These are phyloP conservation scores for Helicolenus hilgendorfi DNA, from an alignment of 2,797 vertebrate species.

Conservation along the genomic window DNA sequence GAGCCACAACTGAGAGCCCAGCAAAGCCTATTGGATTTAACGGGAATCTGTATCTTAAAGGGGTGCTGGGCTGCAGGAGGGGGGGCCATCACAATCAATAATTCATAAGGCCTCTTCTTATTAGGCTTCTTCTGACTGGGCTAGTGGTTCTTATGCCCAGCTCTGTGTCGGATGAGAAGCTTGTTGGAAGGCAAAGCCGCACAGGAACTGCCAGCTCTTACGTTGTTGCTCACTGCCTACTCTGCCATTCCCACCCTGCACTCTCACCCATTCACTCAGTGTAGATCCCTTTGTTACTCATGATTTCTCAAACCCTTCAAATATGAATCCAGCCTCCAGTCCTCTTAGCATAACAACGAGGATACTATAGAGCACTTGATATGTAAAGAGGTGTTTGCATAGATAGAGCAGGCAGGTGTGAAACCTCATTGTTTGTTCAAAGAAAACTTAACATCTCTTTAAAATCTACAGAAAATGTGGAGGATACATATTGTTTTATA, in stretches of 20 bases:
- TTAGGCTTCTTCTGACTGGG: conserved; percentile 87
- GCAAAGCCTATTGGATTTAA: conserved; percentile 88
- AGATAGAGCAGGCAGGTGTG: conserved; percentile 31
- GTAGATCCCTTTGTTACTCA: conserved; percentile 73
- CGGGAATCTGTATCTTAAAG: conserved; percentile 88
- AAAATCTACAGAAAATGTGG: conserved; percentile 4
- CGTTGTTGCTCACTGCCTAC: conserved; percentile 40
- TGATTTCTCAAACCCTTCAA: conserved; percentile 75
- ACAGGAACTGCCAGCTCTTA: conserved; percentile 66
- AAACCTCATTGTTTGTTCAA: conserved; percentile 7
- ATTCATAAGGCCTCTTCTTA: conserved; percentile 90
- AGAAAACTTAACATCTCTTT: not conserved
- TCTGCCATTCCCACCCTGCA: conserved; percentile 47
- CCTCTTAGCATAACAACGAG: conserved; percentile 78
- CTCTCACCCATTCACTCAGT: conserved; percentile 43
- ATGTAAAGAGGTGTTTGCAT: conserved; percentile 65
- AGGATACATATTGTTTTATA: not conserved
- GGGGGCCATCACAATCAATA: conserved; percentile 84
- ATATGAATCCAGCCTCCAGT: conserved; percentile 52
- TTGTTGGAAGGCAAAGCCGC: conserved; percentile 78
- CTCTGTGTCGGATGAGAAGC: conserved; percentile 86
- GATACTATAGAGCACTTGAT: conserved; percentile 37
- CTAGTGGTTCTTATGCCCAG: conserved; percentile 76
- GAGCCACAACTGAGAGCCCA: conserved; percentile 80
- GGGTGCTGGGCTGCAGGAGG: conserved; percentile 51